Evolutionary conservation across 2,888 invertebrate species (phyloP), one percentile per base, ranked within the genome.

Genomic region (Drosophila pseudotakahashii): DNA sequence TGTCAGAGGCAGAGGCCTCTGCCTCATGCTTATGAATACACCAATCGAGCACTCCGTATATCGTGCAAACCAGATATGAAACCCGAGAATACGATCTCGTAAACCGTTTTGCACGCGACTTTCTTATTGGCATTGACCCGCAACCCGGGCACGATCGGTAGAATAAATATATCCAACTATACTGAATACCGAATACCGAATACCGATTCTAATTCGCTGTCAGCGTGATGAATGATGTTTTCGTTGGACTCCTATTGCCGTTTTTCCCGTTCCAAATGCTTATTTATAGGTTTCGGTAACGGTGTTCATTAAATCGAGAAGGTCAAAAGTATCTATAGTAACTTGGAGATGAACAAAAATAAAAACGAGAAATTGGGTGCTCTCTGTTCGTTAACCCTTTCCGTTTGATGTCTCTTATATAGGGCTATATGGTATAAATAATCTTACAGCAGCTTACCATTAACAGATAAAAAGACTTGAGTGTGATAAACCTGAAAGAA

Each of bases 71-170:
- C 75, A 81, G 79, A 81, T 81, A 81, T 63, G 71, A 67, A 74
- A 75, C 68, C 60, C 58, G 69, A 58, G 53, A 60, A 66, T 52
- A 74, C 66, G 78, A 68, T 75, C 67, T 54, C 73, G 75, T 55
- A 59, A 73, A 69, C 36, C 62, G 63, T 75, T 79, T 72, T 57
- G 82, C 85, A 81, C 79, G 85, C 79, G 81, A 76, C 78, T 82
- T 81, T 82, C 82, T 75, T 82, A 85, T 82, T 82, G 82, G 77
- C 81, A 81, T 79, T 79, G 79, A 73, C 79, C 81, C 53, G 64
- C 54, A 50, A 39, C 51, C 41, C 59, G 34, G 34, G 23, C 47
- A 58, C 48, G 32, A 48, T 48, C 13, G 16, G 16, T 34, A 13
- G 30, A 47, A 41, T 34, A n/a, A 47, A 16, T 41, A 11, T 26